phyloP scores from a whole-genome alignment of 2,797 vertebrate genomes.

The Argya squamiceps region DNA sequence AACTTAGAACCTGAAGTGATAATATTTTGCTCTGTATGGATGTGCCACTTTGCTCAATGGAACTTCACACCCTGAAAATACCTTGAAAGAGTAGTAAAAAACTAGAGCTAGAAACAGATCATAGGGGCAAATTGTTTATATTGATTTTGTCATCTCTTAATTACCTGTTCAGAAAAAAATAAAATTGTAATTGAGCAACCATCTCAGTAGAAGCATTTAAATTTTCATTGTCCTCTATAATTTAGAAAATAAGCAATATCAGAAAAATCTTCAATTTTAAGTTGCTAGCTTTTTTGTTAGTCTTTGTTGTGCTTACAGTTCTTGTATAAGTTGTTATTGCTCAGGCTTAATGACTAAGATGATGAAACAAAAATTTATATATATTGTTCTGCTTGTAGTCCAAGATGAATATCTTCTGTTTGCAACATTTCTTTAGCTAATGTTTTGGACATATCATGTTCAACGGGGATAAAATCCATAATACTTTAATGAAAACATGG shows the following conservation, averaged over 20 bases:
- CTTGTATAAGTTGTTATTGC: neutral
- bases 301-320: neutral
- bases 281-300: neutral
- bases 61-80: neutral
- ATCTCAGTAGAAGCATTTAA: neutral
- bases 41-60: neutral
- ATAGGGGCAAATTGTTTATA: neutral
- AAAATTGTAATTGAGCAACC: neutral
- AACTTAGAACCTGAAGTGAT: neutral
- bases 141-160: neutral
- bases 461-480: neutral
- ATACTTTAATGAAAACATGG: neutral
- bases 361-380: neutral
- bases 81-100: neutral
- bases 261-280: neutral
- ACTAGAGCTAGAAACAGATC: neutral
- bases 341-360: neutral
- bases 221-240: neutral
- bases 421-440: neutral
- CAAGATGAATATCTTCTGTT: neutral
- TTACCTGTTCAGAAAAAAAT: neutral
- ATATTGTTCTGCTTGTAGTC: neutral
- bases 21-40: neutral
- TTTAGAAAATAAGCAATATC: neutral
- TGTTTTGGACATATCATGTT: neutral